Percentiles rank a stretch among this genome's conserved stretches.
Evolutionary conservation across 2,888 invertebrate genomes (phyloP).

Genomic region (Lochmaea capreae): DNA sequence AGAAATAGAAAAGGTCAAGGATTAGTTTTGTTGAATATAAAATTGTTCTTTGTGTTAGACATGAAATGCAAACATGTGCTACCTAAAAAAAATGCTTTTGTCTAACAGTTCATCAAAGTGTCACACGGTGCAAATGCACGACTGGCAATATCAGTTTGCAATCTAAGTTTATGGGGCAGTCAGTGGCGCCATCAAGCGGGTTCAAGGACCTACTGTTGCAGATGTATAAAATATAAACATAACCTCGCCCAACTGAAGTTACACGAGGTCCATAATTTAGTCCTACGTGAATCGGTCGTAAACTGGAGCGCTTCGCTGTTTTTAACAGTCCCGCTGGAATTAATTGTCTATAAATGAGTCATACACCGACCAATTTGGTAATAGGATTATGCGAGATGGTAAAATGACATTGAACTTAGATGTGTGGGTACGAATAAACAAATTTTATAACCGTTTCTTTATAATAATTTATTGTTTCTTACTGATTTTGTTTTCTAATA

Average conservation of each 20-base stretch:
- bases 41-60: neutral
- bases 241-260: constrained; percentile 45
- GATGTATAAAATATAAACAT: constrained; percentile 34
- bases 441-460: neutral
- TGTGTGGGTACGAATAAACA: constrained; percentile 6
- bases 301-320: constrained; percentile 19
- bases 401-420: constrained; percentile 13
- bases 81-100: neutral
- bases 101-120: constrained; percentile 13
- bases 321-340: neutral
- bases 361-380: constrained; percentile 11
- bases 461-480: neutral
- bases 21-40: neutral
- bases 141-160: constrained; percentile 10
- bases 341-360: constrained; percentile 18
- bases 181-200: constrained; percentile 43
- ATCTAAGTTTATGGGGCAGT: constrained; percentile 32
- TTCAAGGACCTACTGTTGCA: constrained; percentile 43
- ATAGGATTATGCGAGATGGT: constrained; percentile 6
- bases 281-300: constrained; percentile 35
- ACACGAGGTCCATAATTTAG: constrained; percentile 35
- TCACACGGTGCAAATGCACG: neutral
- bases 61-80: neutral
- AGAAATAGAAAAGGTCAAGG: neutral
- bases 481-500: no score